Conservation (phyloP, 2,888 invertebrate genomes). For the Plagodis dolabraria region DNA sequence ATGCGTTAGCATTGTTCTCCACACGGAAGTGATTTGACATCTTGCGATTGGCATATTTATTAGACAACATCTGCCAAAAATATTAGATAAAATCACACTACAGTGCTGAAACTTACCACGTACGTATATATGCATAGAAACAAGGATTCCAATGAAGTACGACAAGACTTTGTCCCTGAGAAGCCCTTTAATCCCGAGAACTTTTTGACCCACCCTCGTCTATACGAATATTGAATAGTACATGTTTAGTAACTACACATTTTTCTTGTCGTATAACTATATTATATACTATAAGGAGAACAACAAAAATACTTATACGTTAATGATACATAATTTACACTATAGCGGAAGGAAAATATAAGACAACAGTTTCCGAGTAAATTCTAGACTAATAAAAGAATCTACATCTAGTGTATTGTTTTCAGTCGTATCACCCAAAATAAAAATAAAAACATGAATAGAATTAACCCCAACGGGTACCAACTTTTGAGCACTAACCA, state of each 20-base stretch:
- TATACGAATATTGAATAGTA: neutral
- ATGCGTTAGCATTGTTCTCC: no score
- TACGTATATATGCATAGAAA: no score
- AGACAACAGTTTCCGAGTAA: constrained; percentile 23
- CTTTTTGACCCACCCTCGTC: no score
- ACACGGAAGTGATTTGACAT: no score
- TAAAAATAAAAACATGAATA: constrained; percentile 17
- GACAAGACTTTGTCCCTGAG: no score
- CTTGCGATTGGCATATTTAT: no score
- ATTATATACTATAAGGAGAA: constrained; percentile 7
- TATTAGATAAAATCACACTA: no score
- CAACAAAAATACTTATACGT: constrained; percentile 11
- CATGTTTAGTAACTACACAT: constrained; percentile 4
- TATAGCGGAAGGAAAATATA: constrained; percentile 15
- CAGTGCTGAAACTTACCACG: no score
- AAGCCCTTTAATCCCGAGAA: no score
- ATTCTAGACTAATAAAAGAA: constrained; percentile 21
- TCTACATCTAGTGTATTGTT: constrained; percentile 16
- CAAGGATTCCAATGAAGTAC: no score
- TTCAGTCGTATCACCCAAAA: constrained; percentile 26
- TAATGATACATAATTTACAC: constrained; percentile 18
- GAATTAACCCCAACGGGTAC: constrained; percentile 22
- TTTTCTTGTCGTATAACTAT: constrained; percentile 2
- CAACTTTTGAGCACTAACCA: constrained; percentile 32
- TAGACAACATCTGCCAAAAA: no score